phyloP scores from a whole-genome alignment of 64 coral and sea anemone species.

The Anthopleura sola region DNA sequence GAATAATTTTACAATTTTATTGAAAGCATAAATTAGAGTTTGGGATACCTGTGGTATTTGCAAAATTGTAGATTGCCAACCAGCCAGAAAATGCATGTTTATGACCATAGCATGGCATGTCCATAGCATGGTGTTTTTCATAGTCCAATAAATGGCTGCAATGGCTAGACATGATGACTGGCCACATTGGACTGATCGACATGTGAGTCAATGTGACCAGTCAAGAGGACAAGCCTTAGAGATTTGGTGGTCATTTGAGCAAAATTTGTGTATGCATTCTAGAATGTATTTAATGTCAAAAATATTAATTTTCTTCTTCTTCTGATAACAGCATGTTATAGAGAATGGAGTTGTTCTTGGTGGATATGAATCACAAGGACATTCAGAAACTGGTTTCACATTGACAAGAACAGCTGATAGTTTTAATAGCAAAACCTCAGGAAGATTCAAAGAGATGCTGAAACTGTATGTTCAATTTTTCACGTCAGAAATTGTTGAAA shows the following conservation, averaged over 20 bases:
- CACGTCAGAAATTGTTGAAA: neutral
- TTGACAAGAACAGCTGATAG: slow-evolving; percentile 29
- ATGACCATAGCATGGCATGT: no score
- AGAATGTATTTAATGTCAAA: no score
- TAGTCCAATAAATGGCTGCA: no score
- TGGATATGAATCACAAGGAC: slow-evolving; percentile 16
- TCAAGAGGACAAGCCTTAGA: no score
- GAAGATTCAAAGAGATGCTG: slow-evolving; percentile 44
- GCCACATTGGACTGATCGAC: no score
- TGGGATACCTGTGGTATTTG: neutral
- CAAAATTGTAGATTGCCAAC: no score
- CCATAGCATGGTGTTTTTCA: no score
- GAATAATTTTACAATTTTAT: neutral
- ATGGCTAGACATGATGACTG: no score
- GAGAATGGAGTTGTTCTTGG: slow-evolving; percentile 55
- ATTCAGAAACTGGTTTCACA: slow-evolving; percentile 21
- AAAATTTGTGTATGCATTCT: no score
- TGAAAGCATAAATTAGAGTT: neutral
- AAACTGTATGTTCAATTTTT: slow-evolving; percentile 35
- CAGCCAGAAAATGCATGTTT: no score
- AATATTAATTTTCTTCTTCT: neutral
- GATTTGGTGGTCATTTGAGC: no score
- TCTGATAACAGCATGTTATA: slow-evolving; percentile 28
- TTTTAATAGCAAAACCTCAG: slow-evolving; percentile 48
- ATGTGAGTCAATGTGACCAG: no score